These are phyloP conservation scores for Vidua macroura DNA, from an alignment of 2,113 vertebrate genomes.

Conservation along the genomic window DNA sequence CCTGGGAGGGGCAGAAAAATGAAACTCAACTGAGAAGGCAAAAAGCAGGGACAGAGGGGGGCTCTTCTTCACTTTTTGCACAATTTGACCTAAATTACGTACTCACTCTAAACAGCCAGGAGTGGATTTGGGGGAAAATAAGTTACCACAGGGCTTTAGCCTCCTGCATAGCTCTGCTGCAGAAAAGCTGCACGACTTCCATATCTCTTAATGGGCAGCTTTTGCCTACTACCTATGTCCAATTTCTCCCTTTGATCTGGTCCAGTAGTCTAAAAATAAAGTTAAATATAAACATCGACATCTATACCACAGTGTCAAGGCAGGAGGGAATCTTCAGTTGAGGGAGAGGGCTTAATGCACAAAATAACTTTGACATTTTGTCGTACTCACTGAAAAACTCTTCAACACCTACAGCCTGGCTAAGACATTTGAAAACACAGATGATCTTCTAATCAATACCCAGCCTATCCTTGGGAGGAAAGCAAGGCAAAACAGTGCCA, in stretches of 20 bases:
- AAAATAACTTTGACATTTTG: slow-evolving; percentile 9
- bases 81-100: background rate
- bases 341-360: background rate
- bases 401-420: background rate
- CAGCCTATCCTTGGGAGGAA: background rate
- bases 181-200: background rate
- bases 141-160: background rate
- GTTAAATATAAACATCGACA: background rate
- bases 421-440: slow-evolving; percentile 3
- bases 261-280: background rate
- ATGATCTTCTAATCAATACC: background rate
- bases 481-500: background rate
- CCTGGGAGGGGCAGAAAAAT: background rate
- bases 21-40: background rate
- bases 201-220: background rate
- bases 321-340: background rate
- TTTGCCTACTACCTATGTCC: background rate
- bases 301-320: background rate
- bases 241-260: background rate
- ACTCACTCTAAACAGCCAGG: background rate
- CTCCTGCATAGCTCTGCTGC: background rate
- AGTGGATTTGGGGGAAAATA: background rate
- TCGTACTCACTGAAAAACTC: background rate
- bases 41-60: background rate
- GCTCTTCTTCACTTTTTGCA: background rate